Base-by-base conservation (phyloP, 1,140 invertebrate species). In the Dysdera silvatica region DNA sequence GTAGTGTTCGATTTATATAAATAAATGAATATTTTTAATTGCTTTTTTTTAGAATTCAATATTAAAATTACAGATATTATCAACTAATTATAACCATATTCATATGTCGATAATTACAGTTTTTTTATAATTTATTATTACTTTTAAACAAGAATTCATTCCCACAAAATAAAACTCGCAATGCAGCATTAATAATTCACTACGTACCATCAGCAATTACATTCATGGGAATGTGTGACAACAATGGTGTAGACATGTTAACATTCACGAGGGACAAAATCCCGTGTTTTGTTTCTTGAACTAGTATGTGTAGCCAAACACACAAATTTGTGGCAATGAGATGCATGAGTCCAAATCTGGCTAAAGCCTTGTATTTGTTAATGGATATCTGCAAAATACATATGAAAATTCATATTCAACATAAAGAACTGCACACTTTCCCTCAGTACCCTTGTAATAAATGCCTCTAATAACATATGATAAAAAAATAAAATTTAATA, bases 311-410 rank as follows among this genome's bases (percentile, higher is more conserved):
- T 4, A 95, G 78, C 91, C 91, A 95, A 2, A 95, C 89, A n/a
- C 89, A 92, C 29, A 95, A 77, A 78, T 95, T 95, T 1, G 91
- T 95, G n/a, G 89, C 91, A 60, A 95, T 91, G 88, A 95, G 91
- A 74, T 95, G 92, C 90, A 94, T 94, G 29, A 95, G 76, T 1
- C 91, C 91, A 70, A 95, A 92, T 58, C 89, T 81, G 0, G 89
- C 88, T 18, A 90, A 81, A 49, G 78, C 78, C 75, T 76, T 74
- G 56, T 76, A 76, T 61, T 77, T 75, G 71, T 83, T 82, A 40
- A 83, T 82, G 32, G 83, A 81, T 12, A 83, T 77, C 82, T 83
- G 65, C 14, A 40, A 32, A 29, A 60, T 26, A 41, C n/a, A 41
- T 18, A 41, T 41, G 16, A 37, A 37, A 37, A 37, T 10, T 10